Percentiles rank a stretch among this genome's conserved stretches.
phyloP scores from a whole-genome alignment of 2,797 vertebrate species.

The Eidolon dupreanum region DNA sequence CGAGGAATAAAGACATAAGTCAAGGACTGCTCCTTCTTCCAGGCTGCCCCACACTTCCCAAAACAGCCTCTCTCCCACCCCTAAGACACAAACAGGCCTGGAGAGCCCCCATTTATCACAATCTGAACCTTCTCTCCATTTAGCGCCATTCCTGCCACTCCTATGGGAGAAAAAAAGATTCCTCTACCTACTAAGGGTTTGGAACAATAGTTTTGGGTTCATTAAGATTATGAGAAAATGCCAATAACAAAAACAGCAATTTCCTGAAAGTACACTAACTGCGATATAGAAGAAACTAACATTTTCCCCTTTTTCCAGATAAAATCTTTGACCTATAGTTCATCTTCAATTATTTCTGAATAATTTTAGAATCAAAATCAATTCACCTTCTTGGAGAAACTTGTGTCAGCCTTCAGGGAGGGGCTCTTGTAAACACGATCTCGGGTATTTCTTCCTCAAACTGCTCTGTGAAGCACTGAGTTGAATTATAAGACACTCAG shows the following conservation, averaged over 20 bases:
- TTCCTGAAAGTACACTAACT: background rate
- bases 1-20: background rate
- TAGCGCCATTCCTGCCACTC: background rate
- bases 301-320: background rate
- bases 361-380: background rate
- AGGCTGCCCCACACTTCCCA: too few species aligned
- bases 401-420: background rate
- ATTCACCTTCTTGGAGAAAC: background rate
- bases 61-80: rapidly evolving
- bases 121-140: background rate
- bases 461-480: background rate
- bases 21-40: background rate
- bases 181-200: background rate
- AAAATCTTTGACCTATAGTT: background rate
- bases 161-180: background rate
- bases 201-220: background rate
- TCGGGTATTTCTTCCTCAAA: background rate
- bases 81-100: background rate
- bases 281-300: background rate
- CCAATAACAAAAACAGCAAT: background rate
- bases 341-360: background rate
- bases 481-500: background rate
- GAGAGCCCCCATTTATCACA: background rate
- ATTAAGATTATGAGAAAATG: background rate
- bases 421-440: background rate